Base-by-base conservation (phyloP, 2,113 vertebrate genomes). In the Embiotoca jacksoni region DNA sequence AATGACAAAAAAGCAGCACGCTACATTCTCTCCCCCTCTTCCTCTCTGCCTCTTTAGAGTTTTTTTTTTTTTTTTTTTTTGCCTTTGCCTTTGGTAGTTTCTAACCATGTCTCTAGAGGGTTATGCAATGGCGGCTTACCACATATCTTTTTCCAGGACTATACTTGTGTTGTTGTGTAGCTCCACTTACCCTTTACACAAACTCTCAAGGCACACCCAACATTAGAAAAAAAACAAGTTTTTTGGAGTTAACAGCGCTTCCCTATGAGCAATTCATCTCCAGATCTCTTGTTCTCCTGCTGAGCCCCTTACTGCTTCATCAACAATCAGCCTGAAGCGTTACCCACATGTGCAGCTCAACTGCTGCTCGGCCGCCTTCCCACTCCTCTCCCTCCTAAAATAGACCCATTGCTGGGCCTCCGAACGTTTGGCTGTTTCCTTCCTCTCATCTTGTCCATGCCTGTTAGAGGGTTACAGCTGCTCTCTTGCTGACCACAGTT, bases 381-480 rank as follows among this genome's bases (percentile, higher is more conserved):
- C 68, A 71, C 72, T 37, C 75, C 80, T 75, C 85, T 73, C 68
- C 64, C 71, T 89, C 90, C 83, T 72, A 89, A 93, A 92, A 93
- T 92, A 93, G 90, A 91, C 89, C 86, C 85, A 80, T 83, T 41
- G 83, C 82, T 83, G 91, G 90, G 89, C 90, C 91, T 93, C 90
- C 59, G 67, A 93, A 88, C 57, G 31, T 84, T 91, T 78, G 79
- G 75, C 88, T 82, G 81, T 83, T 93, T 92, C 89, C 86, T 89
- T 92, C 87, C 91, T 89, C 90, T 88, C 83, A 90, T 87, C 84
- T 84, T 87, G 80, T 90, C 89, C 87, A 84, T 55, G 91, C 89
- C 88, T 90, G 88, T 89, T 90, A 83, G 84, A 89, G 83, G 85
- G 81, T 84, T 92, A 89, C 90, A 92, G 90, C 91, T 91, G 89